Conservation (phyloP, 2,797 vertebrate species). For the Rousettus madagascariensis region DNA sequence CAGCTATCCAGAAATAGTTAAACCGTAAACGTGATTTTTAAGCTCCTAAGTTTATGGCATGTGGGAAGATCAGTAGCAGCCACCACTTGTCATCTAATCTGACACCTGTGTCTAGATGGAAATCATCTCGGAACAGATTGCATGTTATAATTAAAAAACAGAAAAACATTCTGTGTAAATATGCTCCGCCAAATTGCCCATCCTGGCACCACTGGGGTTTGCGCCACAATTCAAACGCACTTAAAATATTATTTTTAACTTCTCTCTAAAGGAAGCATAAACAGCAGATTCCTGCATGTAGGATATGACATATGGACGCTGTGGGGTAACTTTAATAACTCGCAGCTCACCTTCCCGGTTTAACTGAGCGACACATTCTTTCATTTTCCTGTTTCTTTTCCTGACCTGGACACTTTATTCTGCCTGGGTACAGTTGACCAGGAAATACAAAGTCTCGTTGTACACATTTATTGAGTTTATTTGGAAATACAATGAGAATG, state of each 20-base stretch:
- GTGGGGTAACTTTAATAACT: not conserved
- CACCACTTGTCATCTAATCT: slow-evolving; percentile 27
- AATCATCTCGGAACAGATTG: slow-evolving; percentile 68
- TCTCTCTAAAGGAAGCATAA: not conserved
- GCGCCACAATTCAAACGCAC: not conserved
- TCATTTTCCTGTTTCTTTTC: not conserved
- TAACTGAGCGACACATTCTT: not conserved
- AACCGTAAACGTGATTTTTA: not conserved
- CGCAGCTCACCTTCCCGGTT: not conserved
- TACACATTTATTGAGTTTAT: not conserved
- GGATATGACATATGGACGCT: not conserved
- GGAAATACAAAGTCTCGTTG: not conserved
- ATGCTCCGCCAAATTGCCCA: slow-evolving; percentile 9
- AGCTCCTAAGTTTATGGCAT: not conserved
- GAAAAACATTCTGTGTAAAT: slow-evolving; percentile 50
- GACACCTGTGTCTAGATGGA: slow-evolving; percentile 58
- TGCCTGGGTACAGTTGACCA: not conserved
- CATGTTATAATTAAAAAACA: slow-evolving; percentile 70
- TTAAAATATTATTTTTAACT: not conserved
- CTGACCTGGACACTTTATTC: not conserved
- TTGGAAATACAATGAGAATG: not conserved
- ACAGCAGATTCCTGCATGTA: not conserved
- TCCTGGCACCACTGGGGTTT: not conserved
- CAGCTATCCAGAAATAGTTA: not conserved
- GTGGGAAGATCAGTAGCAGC: slow-evolving; percentile 25